Base-by-base conservation (phyloP, 2,888 invertebrate species). In the Coleophora flavipennella region DNA sequence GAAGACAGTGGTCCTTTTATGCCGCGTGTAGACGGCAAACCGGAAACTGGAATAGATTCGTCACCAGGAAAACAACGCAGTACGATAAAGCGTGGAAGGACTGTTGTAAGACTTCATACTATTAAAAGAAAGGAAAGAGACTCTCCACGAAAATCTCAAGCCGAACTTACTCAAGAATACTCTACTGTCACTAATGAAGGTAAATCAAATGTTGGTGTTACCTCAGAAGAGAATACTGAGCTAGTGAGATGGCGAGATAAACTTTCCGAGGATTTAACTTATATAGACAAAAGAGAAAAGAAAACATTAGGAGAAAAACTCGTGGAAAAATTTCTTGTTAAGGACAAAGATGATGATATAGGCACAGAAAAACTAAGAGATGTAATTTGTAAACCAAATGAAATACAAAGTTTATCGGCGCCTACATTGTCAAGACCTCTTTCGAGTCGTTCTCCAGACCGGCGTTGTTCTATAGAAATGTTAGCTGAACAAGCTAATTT, bases 21-120 rank as follows among this genome's bases (percentile, higher is more conserved):
- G 80, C 80, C 85, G 9, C 62, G 83, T 49, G 63, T 80, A 3
- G 85, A 83, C 47, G 76, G 75, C 29, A 80, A 80, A 57, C 76
- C 85, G 33, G 67, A 76, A 55, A 71, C 72, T 20, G 79, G 77
- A 14, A 75, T 81, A 32, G 78, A 73, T 57, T 75, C 80, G 2
- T 79, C 83, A 8, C 75, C 78, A 3, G 79, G 79, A 8, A 44
- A 43, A 1, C 58, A 70, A 42, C 74, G 88, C 41, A 85, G 87
- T 43, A 88, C 90, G 0, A 92, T 93, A 49, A 88, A 89, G 57
- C 86, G 94, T 9, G 91, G 91, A 44, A 85, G 93, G 28, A 87
- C 92, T 1, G 91, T 93, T 13, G 91, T 94, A 8, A 85, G 93
- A 38, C 76, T 94, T 31, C 90, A 91, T 48, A 93, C 92, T 1